These are phyloP conservation scores for Drosophila watanabei DNA, from an alignment of 1,140 invertebrate genomes.

Conservation along the genomic window DNA sequence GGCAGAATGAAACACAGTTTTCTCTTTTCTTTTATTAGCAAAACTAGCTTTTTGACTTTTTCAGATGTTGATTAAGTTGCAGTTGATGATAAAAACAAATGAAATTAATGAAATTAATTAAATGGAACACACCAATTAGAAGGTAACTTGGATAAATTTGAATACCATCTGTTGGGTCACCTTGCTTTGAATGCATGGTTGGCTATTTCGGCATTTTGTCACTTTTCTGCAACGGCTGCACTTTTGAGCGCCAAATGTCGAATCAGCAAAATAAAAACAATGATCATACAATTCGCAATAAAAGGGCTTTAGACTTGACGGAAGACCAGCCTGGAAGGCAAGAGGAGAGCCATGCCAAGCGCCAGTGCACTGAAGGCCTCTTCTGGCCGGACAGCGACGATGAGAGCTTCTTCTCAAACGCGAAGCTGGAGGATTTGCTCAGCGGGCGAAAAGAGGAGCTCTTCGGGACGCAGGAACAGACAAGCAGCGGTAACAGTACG, in stretches of 20 bases:
- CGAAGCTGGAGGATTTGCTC: constrained; percentile 63
- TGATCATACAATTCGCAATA: constrained; percentile 17
- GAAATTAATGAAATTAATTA: too few relatives aligned
- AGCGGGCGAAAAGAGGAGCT: constrained; percentile 38
- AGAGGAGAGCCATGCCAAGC: constrained; percentile 25
- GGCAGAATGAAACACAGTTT: too few relatives aligned
- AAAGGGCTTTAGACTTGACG: constrained; percentile 19
- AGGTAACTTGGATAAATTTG: background rate
- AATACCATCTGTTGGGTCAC: background rate
- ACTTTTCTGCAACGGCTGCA: constrained; percentile 3
- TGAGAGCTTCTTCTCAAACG: constrained; percentile 70
- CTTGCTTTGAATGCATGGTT: background rate
- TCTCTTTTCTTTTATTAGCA: too few relatives aligned
- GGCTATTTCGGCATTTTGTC: background rate
- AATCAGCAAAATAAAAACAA: constrained; percentile 17
- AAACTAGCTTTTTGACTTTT: too few relatives aligned
- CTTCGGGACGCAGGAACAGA: constrained; percentile 38
- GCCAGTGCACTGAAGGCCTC: constrained; percentile 40
- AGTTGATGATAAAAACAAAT: too few relatives aligned
- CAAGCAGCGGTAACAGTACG: constrained; percentile 15
- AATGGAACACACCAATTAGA: background rate
- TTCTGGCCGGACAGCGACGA: constrained; percentile 73
- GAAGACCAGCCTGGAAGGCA: constrained; percentile 1
- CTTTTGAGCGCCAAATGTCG: constrained; percentile 42
- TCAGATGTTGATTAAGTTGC: too few relatives aligned